Evolutionary conservation across 2,113 vertebrate species (phyloP).

Genomic region (Eonycteris spelaea): DNA sequence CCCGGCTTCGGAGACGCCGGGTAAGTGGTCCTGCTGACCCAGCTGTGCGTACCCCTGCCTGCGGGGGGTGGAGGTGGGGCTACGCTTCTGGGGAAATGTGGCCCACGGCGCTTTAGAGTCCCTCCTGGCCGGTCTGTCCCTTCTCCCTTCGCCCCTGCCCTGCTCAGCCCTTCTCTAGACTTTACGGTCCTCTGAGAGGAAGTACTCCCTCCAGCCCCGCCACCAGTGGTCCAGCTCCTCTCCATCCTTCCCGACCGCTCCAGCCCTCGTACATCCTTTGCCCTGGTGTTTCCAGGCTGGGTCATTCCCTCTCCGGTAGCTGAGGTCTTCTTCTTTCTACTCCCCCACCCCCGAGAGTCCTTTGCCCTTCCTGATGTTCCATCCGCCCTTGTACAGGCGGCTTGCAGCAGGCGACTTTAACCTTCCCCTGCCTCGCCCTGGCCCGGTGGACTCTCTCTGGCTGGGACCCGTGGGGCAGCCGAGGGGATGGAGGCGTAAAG

Average conservation of each 20-base stretch:
- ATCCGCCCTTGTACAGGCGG: not conserved
- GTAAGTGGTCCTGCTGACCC: constrained; percentile 10
- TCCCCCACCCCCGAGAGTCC: not conserved
- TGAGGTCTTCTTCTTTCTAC: not conserved
- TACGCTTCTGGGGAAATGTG: not conserved
- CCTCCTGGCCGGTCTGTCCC: not conserved
- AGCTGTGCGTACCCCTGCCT: not conserved
- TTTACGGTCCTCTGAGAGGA: fast-evolving
- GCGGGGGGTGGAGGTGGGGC: not conserved
- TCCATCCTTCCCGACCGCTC: not conserved
- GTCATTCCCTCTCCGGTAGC: not conserved
- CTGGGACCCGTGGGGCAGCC: not conserved
- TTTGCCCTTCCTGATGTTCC: not conserved
- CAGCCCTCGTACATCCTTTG: not conserved
- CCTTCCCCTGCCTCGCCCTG: not conserved
- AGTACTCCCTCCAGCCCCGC: no score
- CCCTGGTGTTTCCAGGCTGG: not conserved
- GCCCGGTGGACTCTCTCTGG: not conserved
- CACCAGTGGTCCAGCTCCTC: not conserved
- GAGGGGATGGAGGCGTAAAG: not conserved
- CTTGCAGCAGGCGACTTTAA: not conserved
- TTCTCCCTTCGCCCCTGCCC: not conserved
- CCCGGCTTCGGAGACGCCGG: not conserved
- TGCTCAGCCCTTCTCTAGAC: not conserved
- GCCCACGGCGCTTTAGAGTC: not conserved